Conservation (phyloP, 1,140 invertebrate species). For the Lepidurus couesii region DNA sequence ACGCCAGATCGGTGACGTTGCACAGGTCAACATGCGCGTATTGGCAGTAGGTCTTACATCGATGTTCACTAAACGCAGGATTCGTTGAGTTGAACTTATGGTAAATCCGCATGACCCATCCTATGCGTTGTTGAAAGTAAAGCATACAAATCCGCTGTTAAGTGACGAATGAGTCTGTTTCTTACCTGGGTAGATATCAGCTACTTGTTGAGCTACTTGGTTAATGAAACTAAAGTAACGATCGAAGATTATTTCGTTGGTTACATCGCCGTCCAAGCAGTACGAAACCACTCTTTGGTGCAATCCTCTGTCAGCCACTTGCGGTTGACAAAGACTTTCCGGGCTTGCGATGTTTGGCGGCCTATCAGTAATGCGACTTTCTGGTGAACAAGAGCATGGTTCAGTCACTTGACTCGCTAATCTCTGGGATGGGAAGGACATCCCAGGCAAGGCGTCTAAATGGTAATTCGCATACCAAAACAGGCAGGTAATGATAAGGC, state of each 20-base stretch:
- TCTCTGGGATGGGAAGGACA: too few relatives aligned
- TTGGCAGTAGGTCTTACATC: not conserved
- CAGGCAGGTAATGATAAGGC: too few relatives aligned
- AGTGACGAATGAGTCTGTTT: not conserved
- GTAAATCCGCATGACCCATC: conserved; percentile 32
- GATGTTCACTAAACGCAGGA: not conserved
- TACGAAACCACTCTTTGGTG: conserved; percentile 6
- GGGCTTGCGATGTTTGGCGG: not conserved
- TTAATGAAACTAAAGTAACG: not conserved
- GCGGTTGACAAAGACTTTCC: not conserved
- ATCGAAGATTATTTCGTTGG: not conserved
- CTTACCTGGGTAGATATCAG: not conserved
- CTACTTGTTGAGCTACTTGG: not conserved
- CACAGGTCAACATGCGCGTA: conserved; percentile 31
- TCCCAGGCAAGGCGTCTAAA: too few relatives aligned
- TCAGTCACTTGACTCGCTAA: too few relatives aligned
- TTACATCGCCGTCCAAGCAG: not conserved
- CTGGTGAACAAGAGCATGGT: too few relatives aligned
- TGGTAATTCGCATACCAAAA: too few relatives aligned
- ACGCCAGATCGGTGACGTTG: conserved; percentile 12
- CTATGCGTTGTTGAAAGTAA: not conserved
- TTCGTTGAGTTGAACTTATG: conserved; percentile 24
- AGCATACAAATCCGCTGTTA: not conserved
- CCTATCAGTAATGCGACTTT: not conserved
- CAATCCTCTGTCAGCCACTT: not conserved